Conservation (phyloP, 92 coral and sea anemone species). For the Isaurus tuberculatus region DNA sequence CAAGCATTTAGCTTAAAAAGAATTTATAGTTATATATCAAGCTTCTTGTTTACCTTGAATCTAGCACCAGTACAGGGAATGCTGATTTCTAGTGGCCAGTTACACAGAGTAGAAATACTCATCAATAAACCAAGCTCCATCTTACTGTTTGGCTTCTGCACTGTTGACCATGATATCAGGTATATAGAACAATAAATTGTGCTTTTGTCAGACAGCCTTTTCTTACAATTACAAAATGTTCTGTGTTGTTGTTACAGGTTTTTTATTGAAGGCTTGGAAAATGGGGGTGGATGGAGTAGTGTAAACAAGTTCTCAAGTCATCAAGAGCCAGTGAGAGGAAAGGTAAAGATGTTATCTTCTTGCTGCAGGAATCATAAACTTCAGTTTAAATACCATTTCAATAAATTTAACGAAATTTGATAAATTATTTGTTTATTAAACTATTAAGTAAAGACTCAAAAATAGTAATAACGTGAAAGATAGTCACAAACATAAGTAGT, state of each 20-base stretch:
- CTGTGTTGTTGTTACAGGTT: constrained; percentile 46
- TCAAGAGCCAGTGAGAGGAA: constrained; percentile 78
- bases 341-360: constrained; percentile 55
- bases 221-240: not conserved
- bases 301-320: constrained; percentile 65
- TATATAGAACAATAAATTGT: constrained; percentile 15
- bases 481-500: too few species aligned
- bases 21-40: not conserved
- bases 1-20: too few species aligned
- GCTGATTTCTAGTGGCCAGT: constrained; percentile 74
- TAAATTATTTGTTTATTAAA: too few species aligned
- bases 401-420: too few species aligned
- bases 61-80: constrained; percentile 92
- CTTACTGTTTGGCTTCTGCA: constrained; percentile 89
- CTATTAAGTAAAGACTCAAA: too few species aligned
- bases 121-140: constrained; percentile 53
- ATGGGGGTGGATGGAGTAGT: constrained; percentile 68
- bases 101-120: constrained; percentile 61
- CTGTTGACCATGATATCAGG: constrained; percentile 84
- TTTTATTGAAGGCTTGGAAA: constrained; percentile 60
- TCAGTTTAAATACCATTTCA: too few species aligned
- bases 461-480: too few species aligned
- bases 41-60: not conserved
- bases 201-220: not conserved
- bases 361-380: not conserved